Percentiles rank a stretch among this genome's conserved stretches.
Conservation (phyloP, 2,113 vertebrate genomes). For the Cebus imitator region DNA sequence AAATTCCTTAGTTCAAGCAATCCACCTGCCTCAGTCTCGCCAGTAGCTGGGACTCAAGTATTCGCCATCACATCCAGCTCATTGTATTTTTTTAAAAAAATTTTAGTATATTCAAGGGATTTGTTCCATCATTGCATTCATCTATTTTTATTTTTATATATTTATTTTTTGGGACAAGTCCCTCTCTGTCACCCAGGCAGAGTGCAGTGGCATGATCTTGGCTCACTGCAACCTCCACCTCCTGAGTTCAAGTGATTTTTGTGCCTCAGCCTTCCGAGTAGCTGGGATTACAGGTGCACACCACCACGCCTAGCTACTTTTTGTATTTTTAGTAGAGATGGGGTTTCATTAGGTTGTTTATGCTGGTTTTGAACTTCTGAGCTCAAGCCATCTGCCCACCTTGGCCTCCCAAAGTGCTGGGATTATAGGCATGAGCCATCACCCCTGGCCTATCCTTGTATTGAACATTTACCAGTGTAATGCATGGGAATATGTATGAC, state of each 20-base stretch:
- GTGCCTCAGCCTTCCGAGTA: not conserved
- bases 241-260: not conserved
- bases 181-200: not conserved
- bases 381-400: not conserved
- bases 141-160: not conserved
- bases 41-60: too few relatives aligned
- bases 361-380: not conserved
- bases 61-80: too few relatives aligned
- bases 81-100: rapidly evolving
- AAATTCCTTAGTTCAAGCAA: too few relatives aligned
- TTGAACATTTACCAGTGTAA: not conserved
- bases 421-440: too few relatives aligned
- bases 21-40: too few relatives aligned
- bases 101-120: too few relatives aligned
- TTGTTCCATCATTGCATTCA: too few relatives aligned
- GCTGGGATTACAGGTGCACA: not conserved
- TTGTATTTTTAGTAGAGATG: not conserved
- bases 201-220: not conserved
- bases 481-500: not conserved
- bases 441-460: too few relatives aligned
- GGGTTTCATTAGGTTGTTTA: not conserved
- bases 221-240: not conserved
- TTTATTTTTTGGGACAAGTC: not conserved
- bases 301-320: not conserved
- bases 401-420: too few relatives aligned